Base-by-base conservation (phyloP, 2,888 invertebrate species). In the Hirudinaria manillensis region DNA sequence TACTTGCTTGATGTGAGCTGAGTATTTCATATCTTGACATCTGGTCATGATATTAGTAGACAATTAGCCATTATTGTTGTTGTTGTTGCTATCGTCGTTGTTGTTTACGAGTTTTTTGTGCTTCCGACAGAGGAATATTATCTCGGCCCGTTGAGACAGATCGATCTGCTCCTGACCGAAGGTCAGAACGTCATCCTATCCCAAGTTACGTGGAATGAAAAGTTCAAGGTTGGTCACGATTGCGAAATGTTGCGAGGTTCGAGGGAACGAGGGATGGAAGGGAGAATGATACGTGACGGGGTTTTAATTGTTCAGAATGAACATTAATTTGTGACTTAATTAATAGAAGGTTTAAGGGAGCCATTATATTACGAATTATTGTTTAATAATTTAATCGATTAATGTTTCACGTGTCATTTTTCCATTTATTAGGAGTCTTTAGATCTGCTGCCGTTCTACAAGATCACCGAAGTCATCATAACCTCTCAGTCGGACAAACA, bases 121-220 rank as follows among this genome's bases (percentile, higher is more conserved):
- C 45, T 45, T 45, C 19, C 61, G 29, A 61, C 66, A 72, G 76
- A 76, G 70, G 77, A 77, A 7, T 78, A 78, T 45, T 78, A 78
- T 53, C 75, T 75, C n/a, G 78, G 72, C 10, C 78, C 78, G 21
- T 27, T 78, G 38, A 56, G 53, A 51, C 66, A 72, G 55, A 75
- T 78, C 27, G 78, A 78, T 34, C n/a, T 34, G 6, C 34, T 73
- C 13, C 74, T 78, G 7, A 45, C 74, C 13, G 74, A 67, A 29
- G 70, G 67, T 27, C 51, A 77, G 61, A 36, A 73, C 27, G 36
- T 73, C 32, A 61, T 76, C 36, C 29, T 36, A n/a, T 34, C 73
- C 10, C 67, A 70, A 53, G 51, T 77, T 27, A 56, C 32, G 0
- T 77, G 77, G 77, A 68, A 61, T n/a, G 38, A 24, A 0, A 76